A percentile compares a stretch with the other conserved stretches of the same genome.
phyloP scores from a whole-genome alignment of 2,113 vertebrate species.

The Hyla sarda region DNA sequence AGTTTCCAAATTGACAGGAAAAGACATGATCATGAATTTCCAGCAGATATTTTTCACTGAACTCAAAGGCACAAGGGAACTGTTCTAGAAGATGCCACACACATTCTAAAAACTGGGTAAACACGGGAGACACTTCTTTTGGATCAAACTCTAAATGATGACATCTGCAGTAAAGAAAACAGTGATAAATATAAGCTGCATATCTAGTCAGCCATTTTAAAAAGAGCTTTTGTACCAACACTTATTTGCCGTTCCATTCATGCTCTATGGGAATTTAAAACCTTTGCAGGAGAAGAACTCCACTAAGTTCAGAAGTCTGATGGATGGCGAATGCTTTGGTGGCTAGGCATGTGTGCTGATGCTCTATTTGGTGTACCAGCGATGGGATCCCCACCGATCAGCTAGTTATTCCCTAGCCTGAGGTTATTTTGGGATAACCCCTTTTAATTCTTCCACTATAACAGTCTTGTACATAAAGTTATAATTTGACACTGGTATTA shows the following conservation, averaged over 20 bases:
- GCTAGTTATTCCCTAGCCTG: too few relatives aligned
- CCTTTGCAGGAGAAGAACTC: too few relatives aligned
- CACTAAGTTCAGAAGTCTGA: background rate
- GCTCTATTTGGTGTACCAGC: too few relatives aligned
- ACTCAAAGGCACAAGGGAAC: conserved; percentile 81
- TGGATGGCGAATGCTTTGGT: too few relatives aligned
- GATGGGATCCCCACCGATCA: too few relatives aligned
- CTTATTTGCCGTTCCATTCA: too few relatives aligned
- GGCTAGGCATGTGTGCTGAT: too few relatives aligned
- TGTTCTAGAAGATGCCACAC: conserved; percentile 84
- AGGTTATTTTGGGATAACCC: too few relatives aligned
- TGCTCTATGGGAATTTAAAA: too few relatives aligned
- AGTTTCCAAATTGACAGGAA: conserved; percentile 86
- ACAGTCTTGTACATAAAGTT: too few relatives aligned
- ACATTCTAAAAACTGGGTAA: conserved; percentile 83
- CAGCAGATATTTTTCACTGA: conserved; percentile 77
- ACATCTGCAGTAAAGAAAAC: conserved; percentile 69
- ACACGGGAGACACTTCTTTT: conserved; percentile 82
- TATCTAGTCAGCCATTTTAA: background rate
- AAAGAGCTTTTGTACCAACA: background rate
- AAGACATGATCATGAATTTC: conserved; percentile 81
- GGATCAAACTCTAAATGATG: conserved; percentile 79
- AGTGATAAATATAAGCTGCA: background rate
- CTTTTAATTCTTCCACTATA: too few relatives aligned
- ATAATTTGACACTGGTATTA: too few relatives aligned